Evolutionary conservation across 1,140 invertebrate species (phyloP), one percentile per base, ranked within the genome.

Genomic region (Bombus superbus): DNA sequence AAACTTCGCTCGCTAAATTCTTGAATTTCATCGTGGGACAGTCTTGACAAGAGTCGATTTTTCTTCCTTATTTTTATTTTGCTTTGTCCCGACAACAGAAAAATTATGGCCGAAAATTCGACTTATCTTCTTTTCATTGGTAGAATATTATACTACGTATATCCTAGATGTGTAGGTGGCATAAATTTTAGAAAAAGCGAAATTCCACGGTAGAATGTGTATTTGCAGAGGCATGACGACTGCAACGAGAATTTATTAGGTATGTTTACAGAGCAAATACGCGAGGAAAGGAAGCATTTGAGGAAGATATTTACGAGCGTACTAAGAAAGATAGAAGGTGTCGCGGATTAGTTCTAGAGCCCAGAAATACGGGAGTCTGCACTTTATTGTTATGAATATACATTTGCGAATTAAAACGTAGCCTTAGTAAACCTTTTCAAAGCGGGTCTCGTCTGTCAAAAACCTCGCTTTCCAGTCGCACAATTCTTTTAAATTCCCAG

Each of bases 171-270:
- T 3, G 13, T 8, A 18, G 25, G 11, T 35, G 57, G 38, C 38
- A 22, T n/a, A 68, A 69, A 81, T 35, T 53, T 53, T 66, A 15
- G 18, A 9, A 35, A 28, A 9, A 40, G 25, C 44, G 62, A 32
- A 40, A 66, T 78, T 44, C 38, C 82, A 28, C 22, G 47, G 35
- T 28, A 10, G 53, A 47, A 59, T 44, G 42, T 68, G 42, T 79
- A 25, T 84, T 84, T 79, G 75, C 75, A 38, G 15, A 71, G 25
- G 47, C 32, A 71, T 69, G 82, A 84, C 66, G 75, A 84, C 53
- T 84, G 75, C 75, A 81, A 74, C 69, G 71, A 68, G 71, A 85
- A 85, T 81, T 81, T 85, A 81, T 85, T 85, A 81, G 69, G 69
- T 44, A 35, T 81, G 78, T 81, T 80, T 81, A 59, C 83, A 32